phyloP scores from a whole-genome alignment of 2,888 invertebrate species.

The Acrobasis repandana region DNA sequence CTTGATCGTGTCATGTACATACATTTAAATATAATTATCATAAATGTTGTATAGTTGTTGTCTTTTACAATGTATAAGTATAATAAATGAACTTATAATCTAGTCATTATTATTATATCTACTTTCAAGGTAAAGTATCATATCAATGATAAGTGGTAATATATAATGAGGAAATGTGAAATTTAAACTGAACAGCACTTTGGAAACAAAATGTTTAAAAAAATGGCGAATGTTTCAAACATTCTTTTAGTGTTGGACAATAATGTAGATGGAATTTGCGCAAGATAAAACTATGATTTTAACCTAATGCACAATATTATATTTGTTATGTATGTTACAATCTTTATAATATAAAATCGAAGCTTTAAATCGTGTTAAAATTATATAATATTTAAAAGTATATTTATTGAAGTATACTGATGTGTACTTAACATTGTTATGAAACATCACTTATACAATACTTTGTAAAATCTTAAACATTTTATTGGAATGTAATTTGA shows the following conservation, averaged over 20 bases:
- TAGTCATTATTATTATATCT: slow-evolving; percentile 19
- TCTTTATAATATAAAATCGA: slow-evolving; percentile 70
- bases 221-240: slow-evolving; percentile 59
- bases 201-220: slow-evolving; percentile 29
- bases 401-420: slow-evolving; percentile 33
- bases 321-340: slow-evolving; percentile 52
- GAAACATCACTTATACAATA: background rate
- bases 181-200: slow-evolving; percentile 20
- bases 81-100: slow-evolving; percentile 24
- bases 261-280: slow-evolving; percentile 65
- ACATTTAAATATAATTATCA: slow-evolving; percentile 45
- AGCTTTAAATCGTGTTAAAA: slow-evolving; percentile 79
- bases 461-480: background rate
- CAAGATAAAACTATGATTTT: slow-evolving; percentile 29
- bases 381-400: slow-evolving; percentile 30
- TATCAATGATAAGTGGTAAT: slow-evolving; percentile 27
- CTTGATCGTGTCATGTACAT: slow-evolving; percentile 69
- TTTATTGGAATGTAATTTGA: background rate
- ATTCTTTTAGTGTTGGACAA: slow-evolving; percentile 73
- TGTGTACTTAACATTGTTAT: slow-evolving; percentile 22
- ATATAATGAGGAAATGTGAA: slow-evolving; percentile 18
- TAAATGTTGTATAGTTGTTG: slow-evolving; percentile 70
- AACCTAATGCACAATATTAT: slow-evolving; percentile 39
- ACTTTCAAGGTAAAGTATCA: slow-evolving; percentile 26
- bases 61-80: slow-evolving; percentile 48